Base-by-base conservation (phyloP, 2,888 invertebrate genomes). In the Gisinianus flammeolus region DNA sequence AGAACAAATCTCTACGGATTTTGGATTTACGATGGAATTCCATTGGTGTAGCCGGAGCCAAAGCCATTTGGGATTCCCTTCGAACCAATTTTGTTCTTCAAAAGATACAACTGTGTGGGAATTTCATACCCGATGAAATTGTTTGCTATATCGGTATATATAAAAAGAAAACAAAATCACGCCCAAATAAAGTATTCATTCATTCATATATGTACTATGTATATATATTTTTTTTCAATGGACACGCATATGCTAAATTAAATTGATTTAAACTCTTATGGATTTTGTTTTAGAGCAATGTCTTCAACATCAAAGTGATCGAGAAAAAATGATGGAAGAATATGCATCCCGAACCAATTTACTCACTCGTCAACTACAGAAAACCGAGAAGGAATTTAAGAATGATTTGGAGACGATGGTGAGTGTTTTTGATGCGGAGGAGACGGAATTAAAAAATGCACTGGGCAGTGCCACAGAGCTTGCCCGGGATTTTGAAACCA, bases 21-120 rank as follows among this genome's bases (percentile, higher is more conserved):
- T 67, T 88, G 10, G 87, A 88, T 80, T 79, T 88, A 16, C 84
- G 87, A 2, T 87, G 87, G 87, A 88, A 88, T 79, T 86, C 86
- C 0, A 84, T 88, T 69, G 87, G 87, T 22, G 83, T 86, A 24
- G 84, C 85, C 22, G 88, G 87, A 30, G 88, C 87, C 5, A 85
- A 86, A 79, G 82, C 84, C 2, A 79, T 88, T 67, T 83, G 86
- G 79, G 83, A 86, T 76, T 85, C 85, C 10, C 81, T 87, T 30
- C 82, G 85, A 19, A 83, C 85, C 3, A 88, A 87, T 79, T 82
- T 83, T 0, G 85, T 79, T 10, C 80, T 87, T 1, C 80, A 81
- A 0, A 85, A 85, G 31, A 79, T 87, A 12, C 86, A 86, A 74
- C 78, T 87, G 0, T 85, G 85, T 62, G 88, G 88, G 8, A 88